Conservation (phyloP, 2,113 vertebrate genomes). For the Corythoichthys intestinalis region DNA sequence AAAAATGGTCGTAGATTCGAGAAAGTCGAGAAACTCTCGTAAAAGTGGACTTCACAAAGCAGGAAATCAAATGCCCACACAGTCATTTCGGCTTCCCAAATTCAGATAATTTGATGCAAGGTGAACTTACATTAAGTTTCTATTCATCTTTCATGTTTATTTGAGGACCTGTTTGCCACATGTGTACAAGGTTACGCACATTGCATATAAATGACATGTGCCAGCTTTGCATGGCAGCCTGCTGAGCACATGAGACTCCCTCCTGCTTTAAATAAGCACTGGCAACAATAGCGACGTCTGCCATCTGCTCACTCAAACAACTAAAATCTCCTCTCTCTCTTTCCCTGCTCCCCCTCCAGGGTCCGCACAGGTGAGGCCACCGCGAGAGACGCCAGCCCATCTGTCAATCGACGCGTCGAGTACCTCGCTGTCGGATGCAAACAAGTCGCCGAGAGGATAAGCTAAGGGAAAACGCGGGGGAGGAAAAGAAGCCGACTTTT, state of each 20-base stretch:
- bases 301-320: constrained; percentile 47
- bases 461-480: constrained; percentile 41
- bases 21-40: too few relatives aligned
- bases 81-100: background rate
- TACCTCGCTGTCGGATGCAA: constrained; percentile 54
- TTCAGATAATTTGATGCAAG: background rate
- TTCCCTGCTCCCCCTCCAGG: constrained; percentile 33
- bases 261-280: constrained; percentile 42
- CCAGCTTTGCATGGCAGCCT: constrained; percentile 18
- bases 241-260: constrained; percentile 29
- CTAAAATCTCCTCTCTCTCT: constrained; percentile 45
- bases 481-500: constrained; percentile 52
- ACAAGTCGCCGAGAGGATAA: constrained; percentile 56
- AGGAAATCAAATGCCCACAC: background rate
- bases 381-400: constrained; percentile 44
- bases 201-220: constrained; percentile 12
- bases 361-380: constrained; percentile 49
- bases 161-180: background rate
- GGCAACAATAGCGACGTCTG: constrained; percentile 30
- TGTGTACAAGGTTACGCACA: background rate
- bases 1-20: background rate
- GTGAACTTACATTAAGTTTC: background rate
- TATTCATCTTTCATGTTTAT: background rate
- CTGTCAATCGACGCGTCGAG: constrained; percentile 47
- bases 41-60: background rate